A percentile compares a stretch with the other conserved stretches of the same genome.
Conservation (phyloP, 2,113 vertebrate genomes). For the Benitochromis conjunctus region DNA sequence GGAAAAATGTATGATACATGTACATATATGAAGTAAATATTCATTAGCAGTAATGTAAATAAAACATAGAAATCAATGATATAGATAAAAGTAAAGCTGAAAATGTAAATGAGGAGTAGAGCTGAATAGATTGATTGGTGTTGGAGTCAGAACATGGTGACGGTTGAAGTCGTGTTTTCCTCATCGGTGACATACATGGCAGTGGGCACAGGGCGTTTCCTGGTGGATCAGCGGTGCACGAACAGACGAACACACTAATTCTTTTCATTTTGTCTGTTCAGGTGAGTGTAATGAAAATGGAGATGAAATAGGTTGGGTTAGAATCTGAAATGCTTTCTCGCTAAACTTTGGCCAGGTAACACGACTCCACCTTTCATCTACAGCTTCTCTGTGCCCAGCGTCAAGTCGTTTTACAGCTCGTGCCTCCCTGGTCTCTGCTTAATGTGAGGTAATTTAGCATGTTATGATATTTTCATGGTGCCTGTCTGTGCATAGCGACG, state of each 20-base stretch:
- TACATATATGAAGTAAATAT: rapidly evolving
- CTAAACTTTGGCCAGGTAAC: neutral
- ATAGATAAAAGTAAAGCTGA: rapidly evolving
- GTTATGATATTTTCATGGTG: neutral
- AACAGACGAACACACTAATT: neutral
- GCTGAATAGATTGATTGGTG: no score
- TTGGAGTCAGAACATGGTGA: neutral
- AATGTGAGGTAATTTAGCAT: neutral
- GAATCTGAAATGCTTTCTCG: neutral
- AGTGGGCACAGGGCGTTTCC: neutral
- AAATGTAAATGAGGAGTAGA: neutral
- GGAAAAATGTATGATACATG: no score
- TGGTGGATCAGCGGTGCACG: no score
- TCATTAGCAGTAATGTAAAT: neutral
- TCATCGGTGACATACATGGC: neutral
- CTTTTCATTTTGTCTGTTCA: neutral
- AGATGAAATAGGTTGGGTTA: neutral
- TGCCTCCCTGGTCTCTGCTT: neutral
- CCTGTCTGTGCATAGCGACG: neutral
- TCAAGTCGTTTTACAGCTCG: neutral
- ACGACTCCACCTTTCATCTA: neutral
- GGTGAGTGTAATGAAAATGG: neutral
- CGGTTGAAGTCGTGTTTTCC: neutral
- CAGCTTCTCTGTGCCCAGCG: neutral
- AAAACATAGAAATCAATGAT: neutral